Percentiles rank a stretch among this genome's conserved stretches.
Conservation (phyloP, 2,888 invertebrate genomes). For the Empis livida region DNA sequence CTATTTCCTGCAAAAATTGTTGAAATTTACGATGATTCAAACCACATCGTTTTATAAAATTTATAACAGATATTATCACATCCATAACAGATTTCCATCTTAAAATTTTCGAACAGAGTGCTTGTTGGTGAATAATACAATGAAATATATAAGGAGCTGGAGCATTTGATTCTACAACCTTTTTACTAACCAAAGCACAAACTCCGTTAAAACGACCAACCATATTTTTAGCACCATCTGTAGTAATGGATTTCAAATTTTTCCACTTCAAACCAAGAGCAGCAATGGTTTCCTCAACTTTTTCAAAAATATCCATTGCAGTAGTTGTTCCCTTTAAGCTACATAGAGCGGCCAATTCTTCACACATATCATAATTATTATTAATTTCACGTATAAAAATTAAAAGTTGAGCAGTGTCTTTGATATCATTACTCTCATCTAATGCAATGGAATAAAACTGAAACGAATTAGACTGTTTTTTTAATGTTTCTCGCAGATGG, state of each 20-base stretch:
- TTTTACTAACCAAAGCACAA: conserved; percentile 2
- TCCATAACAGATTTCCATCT: conserved; percentile 1
- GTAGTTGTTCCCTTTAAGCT: neutral
- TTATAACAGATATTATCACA: conserved; percentile 1
- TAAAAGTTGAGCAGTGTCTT: neutral
- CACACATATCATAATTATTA: neutral
- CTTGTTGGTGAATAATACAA: conserved; percentile 1
- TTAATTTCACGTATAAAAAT: neutral
- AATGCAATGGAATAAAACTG: neutral
- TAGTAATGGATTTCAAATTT: neutral
- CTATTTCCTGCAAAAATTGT: conserved; percentile 3
- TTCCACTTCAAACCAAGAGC: neutral
- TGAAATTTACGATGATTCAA: conserved; percentile 1
- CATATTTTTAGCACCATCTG: conserved; percentile 4
- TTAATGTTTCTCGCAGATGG: neutral
- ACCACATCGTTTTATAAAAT: conserved; percentile 1
- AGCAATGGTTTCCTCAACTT: neutral
- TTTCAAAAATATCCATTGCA: conserved; percentile 1
- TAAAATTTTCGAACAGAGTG: conserved; percentile 2
- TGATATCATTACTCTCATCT: neutral
- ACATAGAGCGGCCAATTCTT: neutral
- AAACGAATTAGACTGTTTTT: neutral
- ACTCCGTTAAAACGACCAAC: conserved; percentile 3
- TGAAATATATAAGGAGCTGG: conserved; percentile 1
- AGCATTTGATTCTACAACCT: neutral